phyloP scores from a whole-genome alignment of 2,797 vertebrate species.

The Acrossocheilus wenchowensis region DNA sequence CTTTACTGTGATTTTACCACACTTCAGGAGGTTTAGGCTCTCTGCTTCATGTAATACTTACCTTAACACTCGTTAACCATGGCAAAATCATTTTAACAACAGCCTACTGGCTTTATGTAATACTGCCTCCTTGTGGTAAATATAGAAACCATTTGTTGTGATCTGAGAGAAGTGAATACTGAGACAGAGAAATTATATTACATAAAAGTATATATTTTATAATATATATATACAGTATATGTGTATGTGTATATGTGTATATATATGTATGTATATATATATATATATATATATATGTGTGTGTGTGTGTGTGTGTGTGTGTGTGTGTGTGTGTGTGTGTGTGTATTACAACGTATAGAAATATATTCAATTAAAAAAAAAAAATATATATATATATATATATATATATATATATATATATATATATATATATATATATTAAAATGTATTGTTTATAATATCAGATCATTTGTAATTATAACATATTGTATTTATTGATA shows the following conservation, averaged over 20 bases:
- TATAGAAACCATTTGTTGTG: background rate
- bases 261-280: too few relatives aligned
- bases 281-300: too few relatives aligned
- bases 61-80: background rate
- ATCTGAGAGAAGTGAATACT: background rate
- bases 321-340: too few relatives aligned
- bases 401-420: background rate
- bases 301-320: too few relatives aligned
- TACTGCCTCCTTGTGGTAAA: slow-evolving; percentile 39
- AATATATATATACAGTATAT: too few relatives aligned
- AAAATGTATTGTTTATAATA: background rate
- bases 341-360: too few relatives aligned
- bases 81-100: background rate
- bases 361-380: too few relatives aligned
- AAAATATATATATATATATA: background rate
- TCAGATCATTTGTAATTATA: background rate
- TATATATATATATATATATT: background rate
- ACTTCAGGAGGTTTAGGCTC: background rate
- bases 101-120: background rate
- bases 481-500: background rate
- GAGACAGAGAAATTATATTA: background rate
- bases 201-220: background rate
- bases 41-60: background rate
- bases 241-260: too few relatives aligned
- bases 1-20: background rate